Base-by-base conservation (phyloP, 2,113 vertebrate genomes). In the Trichomycterus rosablanca region DNA sequence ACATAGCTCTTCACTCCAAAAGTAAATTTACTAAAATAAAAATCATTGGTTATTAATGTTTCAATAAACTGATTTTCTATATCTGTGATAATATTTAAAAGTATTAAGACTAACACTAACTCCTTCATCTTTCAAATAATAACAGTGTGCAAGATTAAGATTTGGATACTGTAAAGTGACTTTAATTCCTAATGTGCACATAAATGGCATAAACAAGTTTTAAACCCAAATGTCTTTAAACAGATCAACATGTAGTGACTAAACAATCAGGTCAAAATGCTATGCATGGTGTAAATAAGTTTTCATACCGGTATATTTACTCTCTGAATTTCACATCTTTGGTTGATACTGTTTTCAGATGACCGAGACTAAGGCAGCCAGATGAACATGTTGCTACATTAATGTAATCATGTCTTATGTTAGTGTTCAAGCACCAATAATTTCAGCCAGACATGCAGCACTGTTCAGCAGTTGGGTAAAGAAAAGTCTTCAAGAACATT, bases 311-410 rank as follows among this genome's bases (percentile, higher is more conserved):
- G 44, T 59, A 35, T n/a, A 30, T 7, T 44, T 40, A 30, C 44
- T 42, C 9, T 12, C 16, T 28, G 18, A 24, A 60, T 10, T 44
- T 20, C 30, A 23, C 7, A 19, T 75, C 66, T 72, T 75, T 72
- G 73, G 73, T 68, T 63, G 66, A 48, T 68, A 22, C 60, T 19
- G 26, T 7, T 30, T 4, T 30, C 7, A 30, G 26, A 7, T 30
- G 26, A 30, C 26, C 3, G 43, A 42, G 14, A 43, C 46, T 40
- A 12, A 2, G 24, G 22, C 8, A 7, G 23, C 46, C 24, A 65
- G 11, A 20, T 5, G 24, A 2, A 10, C n/a, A 20, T 19, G 4
- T 2, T 14, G 11, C 60, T 66, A 43, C 32, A 49, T 19, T 26
- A 20, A n/a, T 52, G 14, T 20, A 18, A 20, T 14, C 20, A 2